Evolutionary conservation across 2,113 vertebrate species (phyloP), one percentile per base, ranked within the genome.

Genomic region (Sebastes fasciatus): DNA sequence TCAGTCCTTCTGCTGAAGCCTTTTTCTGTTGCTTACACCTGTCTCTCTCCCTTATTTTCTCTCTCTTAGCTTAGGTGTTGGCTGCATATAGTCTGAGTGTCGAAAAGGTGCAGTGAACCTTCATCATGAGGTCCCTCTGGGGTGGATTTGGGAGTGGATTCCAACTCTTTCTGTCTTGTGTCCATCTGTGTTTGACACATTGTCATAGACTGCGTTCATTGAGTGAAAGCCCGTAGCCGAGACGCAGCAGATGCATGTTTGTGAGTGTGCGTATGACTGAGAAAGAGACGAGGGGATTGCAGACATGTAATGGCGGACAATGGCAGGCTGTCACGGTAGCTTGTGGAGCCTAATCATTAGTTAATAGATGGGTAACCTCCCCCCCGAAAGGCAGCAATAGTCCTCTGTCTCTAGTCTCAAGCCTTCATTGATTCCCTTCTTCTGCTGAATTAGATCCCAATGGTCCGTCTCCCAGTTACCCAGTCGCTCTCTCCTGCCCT

Each of bases 321-420:
- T 90, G 77, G 93, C 74, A 66, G 94, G 90, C 95, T 94, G 95
- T 96, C 95, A 96, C 93, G 95, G 84, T 94, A 94, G 92, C 93
- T 94, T 94, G 89, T 87, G 91, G 90, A 80, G 92, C 94, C 94
- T 96, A 95, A 95, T 96, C 94, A 95, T 95, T 95, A 94, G 95
- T 96, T 95, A 95, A 95, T 95, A 94, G 94, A 94, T 74, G 87
- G 88, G 90, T 64, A 89, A 87, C 92, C 91, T 88, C 87, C 89
- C 88, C 82, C 85, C 87, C 46, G 52, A 83, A 91, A 93, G 73
- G 81, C 74, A 83, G 82, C 90, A 90, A 89, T 90, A 58, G 89
- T 85, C 74, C 79, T 90, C 84, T 83, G 83, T 91, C 83, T 87
- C 75, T 26, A 17, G 70, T 91, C 85, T 75, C 83, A 76, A 82